Base-by-base conservation (phyloP, 2,888 invertebrate species). In the Pteria penguin region DNA sequence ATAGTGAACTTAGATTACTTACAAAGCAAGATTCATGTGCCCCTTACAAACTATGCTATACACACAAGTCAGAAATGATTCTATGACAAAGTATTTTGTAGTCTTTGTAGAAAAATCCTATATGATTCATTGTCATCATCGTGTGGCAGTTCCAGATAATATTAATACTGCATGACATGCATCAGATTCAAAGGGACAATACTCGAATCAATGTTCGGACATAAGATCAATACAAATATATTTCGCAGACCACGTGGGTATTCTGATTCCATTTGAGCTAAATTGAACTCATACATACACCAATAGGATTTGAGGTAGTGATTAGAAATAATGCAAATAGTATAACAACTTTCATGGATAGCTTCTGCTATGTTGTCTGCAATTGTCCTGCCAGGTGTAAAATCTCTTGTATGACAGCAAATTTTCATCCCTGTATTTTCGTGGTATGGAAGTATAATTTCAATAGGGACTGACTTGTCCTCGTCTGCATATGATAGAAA, bases 211-310 rank as follows among this genome's bases (percentile, higher is more conserved):
- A 45, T 18, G 18, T 18, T 45, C 18, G 11, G 11, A 45, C 8
- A 45, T 1, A 45, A 14, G 11, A 45, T 14, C 8, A 45, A 8
- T 8, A 45, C 11, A 45, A 45, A 18, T 8, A 8, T 14, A 45
- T 45, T 45, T 45, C 18, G 45, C 8, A 45, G 14, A n/a, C 65
- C 32, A 5, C 27, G 26, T 4, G 24, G 8, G 11, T 27, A 45
- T n/a, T 45, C 22, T 5, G 36, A 29, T 36, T 65, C 36, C 65
- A 65, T 45, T 24, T 32, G 8, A 1, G 65, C 32, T 52, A 65
- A 24, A 27, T 65, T 45, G n/a, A 52, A 22, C 24, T 65, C 65
- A 45, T 65, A 65, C 4, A 26, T 26, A 18, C 65, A 33, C 65
- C 65, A 65, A 3, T 4, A 4, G 4, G 36, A 36, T 26, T 36